A percentile compares a stretch with the other conserved stretches of the same genome.
Conservation (phyloP, 2,797 vertebrate species). For the Arnoldichthys spilopterus region DNA sequence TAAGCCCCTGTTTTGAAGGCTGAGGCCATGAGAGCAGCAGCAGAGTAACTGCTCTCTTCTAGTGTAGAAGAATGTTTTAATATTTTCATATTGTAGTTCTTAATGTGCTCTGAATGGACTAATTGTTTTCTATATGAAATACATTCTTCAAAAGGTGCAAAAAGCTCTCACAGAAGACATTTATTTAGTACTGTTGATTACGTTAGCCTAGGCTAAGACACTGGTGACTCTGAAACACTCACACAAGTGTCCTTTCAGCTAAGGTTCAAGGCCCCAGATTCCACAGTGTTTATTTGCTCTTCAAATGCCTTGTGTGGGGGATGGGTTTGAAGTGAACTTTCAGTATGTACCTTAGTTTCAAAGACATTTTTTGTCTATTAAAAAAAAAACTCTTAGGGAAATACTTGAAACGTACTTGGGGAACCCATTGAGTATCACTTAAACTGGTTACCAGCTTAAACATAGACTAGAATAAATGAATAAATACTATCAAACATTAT, state of each 20-base stretch:
- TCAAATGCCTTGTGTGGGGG: slow-evolving; percentile 7
- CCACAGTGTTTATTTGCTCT: slow-evolving; percentile 31
- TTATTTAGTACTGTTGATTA: background rate
- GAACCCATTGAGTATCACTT: background rate
- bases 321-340: slow-evolving; percentile 5
- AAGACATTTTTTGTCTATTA: background rate
- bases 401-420: too few relatives aligned
- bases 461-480: too few relatives aligned
- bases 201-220: background rate
- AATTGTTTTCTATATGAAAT: background rate
- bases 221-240: slow-evolving; percentile 11
- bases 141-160: background rate
- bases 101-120: background rate
- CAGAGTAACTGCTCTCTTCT: background rate
- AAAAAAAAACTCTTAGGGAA: too few relatives aligned
- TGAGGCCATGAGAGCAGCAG: background rate
- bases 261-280: slow-evolving; percentile 28
- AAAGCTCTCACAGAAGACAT: background rate
- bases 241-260: slow-evolving; percentile 14
- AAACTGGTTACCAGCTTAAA: too few relatives aligned
- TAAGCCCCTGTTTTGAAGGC: too few relatives aligned
- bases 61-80: background rate
- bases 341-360: background rate
- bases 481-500: background rate
- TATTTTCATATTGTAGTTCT: background rate